These are phyloP conservation scores for Nematolebias whitei DNA, from an alignment of 2,113 vertebrate species.

Conservation along the genomic window DNA sequence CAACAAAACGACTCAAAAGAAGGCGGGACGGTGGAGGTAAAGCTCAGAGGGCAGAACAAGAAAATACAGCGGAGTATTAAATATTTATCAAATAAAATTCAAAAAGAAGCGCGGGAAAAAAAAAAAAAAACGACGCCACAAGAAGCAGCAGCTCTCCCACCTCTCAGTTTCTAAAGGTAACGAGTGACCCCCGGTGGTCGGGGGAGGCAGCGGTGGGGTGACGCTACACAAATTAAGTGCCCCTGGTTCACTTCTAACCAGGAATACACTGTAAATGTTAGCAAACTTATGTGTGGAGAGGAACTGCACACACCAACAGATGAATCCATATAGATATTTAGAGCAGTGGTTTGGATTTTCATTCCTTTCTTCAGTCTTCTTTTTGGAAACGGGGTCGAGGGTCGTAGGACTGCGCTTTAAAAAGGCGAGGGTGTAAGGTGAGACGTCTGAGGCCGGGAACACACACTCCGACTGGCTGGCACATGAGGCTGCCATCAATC, in stretches of 20 bases:
- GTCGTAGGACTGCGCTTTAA: constrained; percentile 27
- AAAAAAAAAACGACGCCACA: constrained; percentile 45
- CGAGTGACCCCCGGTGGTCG: constrained; percentile 62
- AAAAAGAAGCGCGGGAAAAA: constrained; percentile 33
- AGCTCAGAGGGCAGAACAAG: constrained; percentile 48
- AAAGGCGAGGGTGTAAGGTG: constrained; percentile 35
- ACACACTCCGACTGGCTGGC: constrained; percentile 23
- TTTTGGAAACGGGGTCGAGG: constrained; percentile 51
- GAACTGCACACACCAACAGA: constrained; percentile 56
- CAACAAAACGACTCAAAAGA: constrained; percentile 60
- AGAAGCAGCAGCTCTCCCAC: constrained; percentile 64
- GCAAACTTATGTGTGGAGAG: constrained; percentile 70
- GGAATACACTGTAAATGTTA: constrained; percentile 79
- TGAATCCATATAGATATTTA: constrained; percentile 73
- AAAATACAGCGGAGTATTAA: constrained; percentile 52
- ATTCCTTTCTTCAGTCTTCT: constrained; percentile 48
- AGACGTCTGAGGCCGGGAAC: constrained; percentile 16
- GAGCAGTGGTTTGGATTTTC: constrained; percentile 69
- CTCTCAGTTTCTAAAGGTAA: constrained; percentile 57
- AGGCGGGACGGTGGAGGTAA: constrained; percentile 53
- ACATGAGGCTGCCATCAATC: constrained; percentile 36
- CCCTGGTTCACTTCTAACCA: constrained; percentile 76
- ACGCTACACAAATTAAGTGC: constrained; percentile 63
- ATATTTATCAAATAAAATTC: constrained; percentile 32
- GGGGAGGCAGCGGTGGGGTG: constrained; percentile 47